phyloP scores from a whole-genome alignment of 2,888 invertebrate genomes.

The Pantelozetes paolii region DNA sequence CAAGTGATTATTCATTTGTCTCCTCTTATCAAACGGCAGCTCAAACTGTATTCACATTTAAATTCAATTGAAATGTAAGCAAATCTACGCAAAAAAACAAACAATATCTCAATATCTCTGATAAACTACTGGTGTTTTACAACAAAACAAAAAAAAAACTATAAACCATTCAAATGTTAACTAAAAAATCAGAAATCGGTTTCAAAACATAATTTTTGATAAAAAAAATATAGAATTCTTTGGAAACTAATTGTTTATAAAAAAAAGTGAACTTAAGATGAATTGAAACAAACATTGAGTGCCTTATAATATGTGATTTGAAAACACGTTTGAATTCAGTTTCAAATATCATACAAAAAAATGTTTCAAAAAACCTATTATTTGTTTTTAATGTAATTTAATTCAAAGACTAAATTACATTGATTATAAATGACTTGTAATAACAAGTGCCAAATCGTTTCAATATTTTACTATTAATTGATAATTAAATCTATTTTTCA shows the following conservation, averaged over 20 bases:
- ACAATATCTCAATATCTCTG: background rate
- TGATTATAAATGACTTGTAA: constrained; percentile 23
- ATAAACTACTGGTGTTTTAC: constrained; percentile 6
- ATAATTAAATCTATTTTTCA: background rate
- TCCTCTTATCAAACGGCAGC: constrained; percentile 16
- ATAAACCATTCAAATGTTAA: background rate
- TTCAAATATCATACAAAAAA: constrained; percentile 22
- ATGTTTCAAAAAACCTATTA: constrained; percentile 14
- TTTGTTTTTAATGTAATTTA: constrained; percentile 26
- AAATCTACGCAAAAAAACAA: constrained; percentile 12
- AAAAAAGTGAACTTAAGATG: constrained; percentile 11
- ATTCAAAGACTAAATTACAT: constrained; percentile 7
- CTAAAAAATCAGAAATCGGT: background rate
- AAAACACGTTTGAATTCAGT: background rate
- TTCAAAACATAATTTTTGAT: no score
- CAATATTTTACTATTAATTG: constrained; percentile 30
- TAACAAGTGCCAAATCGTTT: constrained; percentile 36
- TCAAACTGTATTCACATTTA: background rate
- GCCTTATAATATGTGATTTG: constrained; percentile 31
- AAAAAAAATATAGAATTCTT: no score
- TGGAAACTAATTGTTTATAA: background rate
- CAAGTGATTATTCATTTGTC: constrained; percentile 3
- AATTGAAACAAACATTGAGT: constrained; percentile 12
- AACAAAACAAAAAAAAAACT: background rate
- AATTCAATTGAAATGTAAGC: background rate